These are phyloP conservation scores for Vidua macroura DNA, from an alignment of 2,113 vertebrate genomes.

Conservation along the genomic window DNA sequence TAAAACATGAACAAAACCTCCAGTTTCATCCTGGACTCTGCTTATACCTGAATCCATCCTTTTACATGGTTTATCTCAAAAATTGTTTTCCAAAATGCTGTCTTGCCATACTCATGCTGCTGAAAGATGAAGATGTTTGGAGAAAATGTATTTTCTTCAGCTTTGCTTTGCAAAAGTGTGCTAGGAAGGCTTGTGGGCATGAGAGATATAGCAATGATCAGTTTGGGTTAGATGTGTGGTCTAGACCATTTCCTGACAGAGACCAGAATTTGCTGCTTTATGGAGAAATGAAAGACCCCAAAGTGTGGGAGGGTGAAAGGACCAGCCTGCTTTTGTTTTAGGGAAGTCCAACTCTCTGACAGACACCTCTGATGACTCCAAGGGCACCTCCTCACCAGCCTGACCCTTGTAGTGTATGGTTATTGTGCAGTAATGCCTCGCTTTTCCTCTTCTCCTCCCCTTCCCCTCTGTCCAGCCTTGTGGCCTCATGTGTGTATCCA, in stretches of 20 bases:
- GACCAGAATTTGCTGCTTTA: background rate
- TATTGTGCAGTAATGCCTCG: background rate
- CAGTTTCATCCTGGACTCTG: background rate
- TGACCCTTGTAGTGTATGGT: background rate
- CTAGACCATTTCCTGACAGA: background rate
- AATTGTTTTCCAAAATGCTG: background rate
- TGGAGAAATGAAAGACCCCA: background rate
- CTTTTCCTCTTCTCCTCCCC: background rate
- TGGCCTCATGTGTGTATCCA: background rate
- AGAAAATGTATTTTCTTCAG: background rate
- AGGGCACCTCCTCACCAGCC: background rate
- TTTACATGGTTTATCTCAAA: background rate
- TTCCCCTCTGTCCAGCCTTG: background rate
- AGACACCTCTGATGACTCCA: background rate
- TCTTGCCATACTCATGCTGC: background rate
- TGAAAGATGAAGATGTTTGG: background rate
- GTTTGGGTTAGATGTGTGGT: background rate
- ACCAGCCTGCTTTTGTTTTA: background rate
- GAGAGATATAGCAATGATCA: background rate
- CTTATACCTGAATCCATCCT: background rate
- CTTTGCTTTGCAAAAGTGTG: background rate
- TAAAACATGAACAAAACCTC: background rate
- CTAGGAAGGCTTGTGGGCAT: background rate
- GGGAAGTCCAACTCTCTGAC: background rate
- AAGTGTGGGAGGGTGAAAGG: background rate